These are phyloP conservation scores for Rhinopithecus roxellana DNA, from an alignment of 2,113 vertebrate species.

Conservation along the genomic window DNA sequence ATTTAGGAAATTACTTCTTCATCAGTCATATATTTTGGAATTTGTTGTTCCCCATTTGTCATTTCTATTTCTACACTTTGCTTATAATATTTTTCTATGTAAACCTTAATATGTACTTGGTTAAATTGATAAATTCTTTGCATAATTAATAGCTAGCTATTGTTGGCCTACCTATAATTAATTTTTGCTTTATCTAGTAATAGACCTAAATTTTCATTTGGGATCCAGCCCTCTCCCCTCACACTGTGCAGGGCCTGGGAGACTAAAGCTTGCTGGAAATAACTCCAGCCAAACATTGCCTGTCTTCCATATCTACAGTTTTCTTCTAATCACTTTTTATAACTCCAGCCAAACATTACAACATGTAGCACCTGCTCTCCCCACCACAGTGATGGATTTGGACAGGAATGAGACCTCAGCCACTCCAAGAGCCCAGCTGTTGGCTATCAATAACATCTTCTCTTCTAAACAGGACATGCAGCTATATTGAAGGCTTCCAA, in stretches of 20 bases:
- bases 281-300: not conserved
- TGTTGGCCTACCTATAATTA: not conserved
- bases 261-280: not conserved
- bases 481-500: not conserved
- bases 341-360: not conserved
- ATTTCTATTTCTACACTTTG: not conserved
- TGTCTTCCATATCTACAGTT: too few relatives aligned
- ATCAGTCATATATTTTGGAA: not conserved
- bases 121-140: not conserved
- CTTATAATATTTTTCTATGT: not conserved
- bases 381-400: not conserved
- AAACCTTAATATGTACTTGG: slow-evolving; percentile 9
- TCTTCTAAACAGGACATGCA: not conserved
- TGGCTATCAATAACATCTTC: not conserved
- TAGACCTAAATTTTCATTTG: not conserved
- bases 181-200: slow-evolving; percentile 10
- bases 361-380: not conserved
- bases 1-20: not conserved
- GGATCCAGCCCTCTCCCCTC: not conserved
- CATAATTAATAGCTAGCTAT: not conserved
- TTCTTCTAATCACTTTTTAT: too few relatives aligned
- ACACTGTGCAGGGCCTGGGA: not conserved
- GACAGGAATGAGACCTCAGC: not conserved
- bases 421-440: not conserved
- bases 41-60: not conserved